Conservation (phyloP, 1,140 invertebrate genomes). For the Akabosia matsudoensis region DNA sequence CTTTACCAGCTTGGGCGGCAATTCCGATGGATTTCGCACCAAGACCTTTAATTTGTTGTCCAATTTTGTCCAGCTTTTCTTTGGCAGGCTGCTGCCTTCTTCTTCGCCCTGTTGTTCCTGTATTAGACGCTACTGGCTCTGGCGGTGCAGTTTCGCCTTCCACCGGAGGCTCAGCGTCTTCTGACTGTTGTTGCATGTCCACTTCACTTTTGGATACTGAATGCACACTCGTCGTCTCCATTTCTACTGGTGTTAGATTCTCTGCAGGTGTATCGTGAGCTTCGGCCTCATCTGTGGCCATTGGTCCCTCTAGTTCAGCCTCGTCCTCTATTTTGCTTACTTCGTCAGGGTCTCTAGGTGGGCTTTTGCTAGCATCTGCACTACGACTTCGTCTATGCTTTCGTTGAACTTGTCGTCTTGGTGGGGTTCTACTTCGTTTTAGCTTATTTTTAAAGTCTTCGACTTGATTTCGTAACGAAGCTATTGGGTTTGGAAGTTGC, state of each 20-base stretch:
- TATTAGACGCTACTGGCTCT: background rate
- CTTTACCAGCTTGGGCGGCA: conserved; percentile 34
- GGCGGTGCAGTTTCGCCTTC: background rate
- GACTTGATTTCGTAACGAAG: background rate
- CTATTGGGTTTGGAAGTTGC: background rate
- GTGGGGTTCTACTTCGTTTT: conserved; percentile 12
- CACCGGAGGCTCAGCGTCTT: background rate
- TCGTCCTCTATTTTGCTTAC: background rate
- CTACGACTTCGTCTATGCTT: background rate
- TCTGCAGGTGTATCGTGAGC: background rate
- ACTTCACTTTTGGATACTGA: no score
- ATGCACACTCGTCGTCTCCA: no score
- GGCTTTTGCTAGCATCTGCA: conserved; percentile 18
- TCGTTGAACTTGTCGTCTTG: background rate
- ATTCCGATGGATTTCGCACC: conserved; percentile 32
- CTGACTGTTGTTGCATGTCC: background rate
- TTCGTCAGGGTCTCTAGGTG: conserved; percentile 14
- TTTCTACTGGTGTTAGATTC: no score
- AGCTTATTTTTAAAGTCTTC: conserved; percentile 19
- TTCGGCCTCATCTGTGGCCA: background rate
- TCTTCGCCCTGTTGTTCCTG: background rate
- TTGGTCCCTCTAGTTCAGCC: background rate
- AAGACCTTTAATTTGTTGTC: conserved; percentile 35
- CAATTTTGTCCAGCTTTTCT: conserved; percentile 30
- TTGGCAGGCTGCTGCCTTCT: background rate